phyloP scores from a whole-genome alignment of 2,888 invertebrate genomes.

The Lepidonotus clava region DNA sequence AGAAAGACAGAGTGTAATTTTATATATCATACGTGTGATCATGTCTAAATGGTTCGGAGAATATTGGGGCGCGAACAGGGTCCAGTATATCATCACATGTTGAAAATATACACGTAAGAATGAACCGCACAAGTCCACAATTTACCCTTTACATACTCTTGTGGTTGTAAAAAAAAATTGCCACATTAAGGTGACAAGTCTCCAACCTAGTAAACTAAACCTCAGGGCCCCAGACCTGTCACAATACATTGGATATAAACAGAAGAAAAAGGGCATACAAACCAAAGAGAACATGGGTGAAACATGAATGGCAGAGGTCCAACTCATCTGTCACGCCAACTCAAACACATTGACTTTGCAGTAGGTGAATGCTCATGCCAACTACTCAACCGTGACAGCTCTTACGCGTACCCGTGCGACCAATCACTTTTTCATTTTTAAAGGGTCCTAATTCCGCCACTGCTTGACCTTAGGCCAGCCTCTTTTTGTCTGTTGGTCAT shows the following conservation, averaged over 20 bases:
- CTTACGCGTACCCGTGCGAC: neutral
- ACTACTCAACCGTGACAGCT: neutral
- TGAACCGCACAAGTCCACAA: neutral
- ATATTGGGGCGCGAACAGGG: neutral
- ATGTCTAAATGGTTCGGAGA: neutral
- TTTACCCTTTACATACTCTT: too few relatives aligned
- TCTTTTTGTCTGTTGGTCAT: too few relatives aligned
- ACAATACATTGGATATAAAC: neutral
- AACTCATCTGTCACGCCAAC: neutral
- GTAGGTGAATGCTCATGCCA: neutral
- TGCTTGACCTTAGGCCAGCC: neutral
- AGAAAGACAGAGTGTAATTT: slow-evolving; percentile 34
- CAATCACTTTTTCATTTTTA: neutral
- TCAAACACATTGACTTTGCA: slow-evolving; percentile 2
- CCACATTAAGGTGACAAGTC: too few relatives aligned
- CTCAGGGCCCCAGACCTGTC: too few relatives aligned
- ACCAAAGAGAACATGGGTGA: slow-evolving; percentile 30
- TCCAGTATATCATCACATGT: neutral
- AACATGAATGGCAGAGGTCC: slow-evolving; percentile 5
- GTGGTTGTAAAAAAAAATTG: too few relatives aligned
- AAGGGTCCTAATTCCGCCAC: neutral
- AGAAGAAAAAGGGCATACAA: slow-evolving; percentile 16
- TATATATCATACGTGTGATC: neutral
- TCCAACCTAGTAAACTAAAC: too few relatives aligned
- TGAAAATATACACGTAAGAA: neutral